Evolutionary conservation across 2,888 invertebrate species (phyloP).

Genomic region (Megastigmus dorsalis): DNA sequence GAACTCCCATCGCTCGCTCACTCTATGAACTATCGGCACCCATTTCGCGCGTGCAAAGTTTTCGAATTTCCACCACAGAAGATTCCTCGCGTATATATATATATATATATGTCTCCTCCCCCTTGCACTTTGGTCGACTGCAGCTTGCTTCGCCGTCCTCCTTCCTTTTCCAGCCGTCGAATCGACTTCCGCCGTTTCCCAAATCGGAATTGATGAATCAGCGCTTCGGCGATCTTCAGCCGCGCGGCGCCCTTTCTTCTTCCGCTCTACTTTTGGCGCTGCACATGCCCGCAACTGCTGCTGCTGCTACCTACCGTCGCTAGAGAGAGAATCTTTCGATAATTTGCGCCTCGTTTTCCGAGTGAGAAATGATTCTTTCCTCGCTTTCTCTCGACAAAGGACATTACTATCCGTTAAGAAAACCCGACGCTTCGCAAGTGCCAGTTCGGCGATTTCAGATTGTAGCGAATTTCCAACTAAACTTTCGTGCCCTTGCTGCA

Average conservation of each 20-base stretch:
- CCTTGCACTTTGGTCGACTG: too few relatives aligned
- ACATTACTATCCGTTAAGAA: slow-evolving; percentile 46
- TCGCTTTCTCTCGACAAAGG: slow-evolving; percentile 1
- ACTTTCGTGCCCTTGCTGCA: too few relatives aligned
- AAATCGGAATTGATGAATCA: slow-evolving; percentile 53
- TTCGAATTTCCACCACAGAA: slow-evolving; percentile 48
- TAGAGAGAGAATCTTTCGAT: slow-evolving; percentile 42
- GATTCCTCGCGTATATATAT: slow-evolving; percentile 34
- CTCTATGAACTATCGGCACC: slow-evolving; percentile 31
- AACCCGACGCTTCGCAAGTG: neutral
- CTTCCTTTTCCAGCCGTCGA: neutral
- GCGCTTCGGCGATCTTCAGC: slow-evolving; percentile 37
- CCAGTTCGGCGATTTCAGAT: neutral
- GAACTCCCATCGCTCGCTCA: slow-evolving; percentile 2
- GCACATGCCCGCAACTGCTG: neutral
- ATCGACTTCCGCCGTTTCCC: slow-evolving; percentile 26
- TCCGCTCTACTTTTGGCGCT: slow-evolving; percentile 32
- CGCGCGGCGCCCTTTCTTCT: slow-evolving; percentile 9
- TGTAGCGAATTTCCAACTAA: slow-evolving; percentile 34
- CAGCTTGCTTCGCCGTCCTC: neutral
- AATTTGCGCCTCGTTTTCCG: slow-evolving; percentile 40
- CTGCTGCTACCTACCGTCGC: too few relatives aligned
- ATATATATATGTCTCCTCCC: neutral
- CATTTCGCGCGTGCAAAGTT: slow-evolving; percentile 50
- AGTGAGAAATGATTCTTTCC: slow-evolving; percentile 48